Base-by-base conservation (phyloP, 2,113 vertebrate genomes). In the Hiodon alosoides region DNA sequence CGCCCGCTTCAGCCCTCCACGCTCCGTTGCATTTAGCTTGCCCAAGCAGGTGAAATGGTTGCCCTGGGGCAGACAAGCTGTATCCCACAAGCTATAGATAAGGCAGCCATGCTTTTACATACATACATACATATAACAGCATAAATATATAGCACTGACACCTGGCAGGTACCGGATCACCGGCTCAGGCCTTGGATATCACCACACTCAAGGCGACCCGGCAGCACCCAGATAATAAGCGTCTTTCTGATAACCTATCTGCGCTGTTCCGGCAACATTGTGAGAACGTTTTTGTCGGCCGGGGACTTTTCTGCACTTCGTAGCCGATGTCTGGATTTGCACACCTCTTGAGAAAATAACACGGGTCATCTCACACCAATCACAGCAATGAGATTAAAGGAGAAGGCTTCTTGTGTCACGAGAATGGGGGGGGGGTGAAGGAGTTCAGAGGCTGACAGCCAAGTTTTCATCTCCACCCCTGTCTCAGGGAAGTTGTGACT, bases 1-100 rank as follows among this genome's bases (percentile, higher is more conserved):
- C 31, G 31, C 31, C 31, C 31, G 31, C 31, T 31, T 31, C 31
- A 31, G 31, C 31, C 31, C 31, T 54, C 72, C 77, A 66, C 57
- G 65, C 69, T 54, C 70, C 46, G 81, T 55, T 9, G 71, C 70
- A 78, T 58, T 71, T 70, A 69, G 76, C 69, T 66, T 72, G 80
- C 76, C 72, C 75, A 71, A 72, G 69, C 10, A 74, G 81, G 77
- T 86, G 81, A 86, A 84, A 84, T 84, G 78, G 80, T 74, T 48
- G 73, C 82, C 84, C 80, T 72, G 64, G 81, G 83, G 83, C 77
- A 76, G 79, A 84, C 83, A 81, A 82, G 85, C 85, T 86, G 85
- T 84, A 83, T 83, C 76, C 76, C 60, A 79, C 71, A 68, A 78
- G 77, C 73, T 67, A 70, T 79, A 66, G 85, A 86, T 86, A 86